Evolutionary conservation across 2,797 vertebrate species (phyloP), one percentile per base, ranked within the genome.

Genomic region (Schizothorax lantsangensis): DNA sequence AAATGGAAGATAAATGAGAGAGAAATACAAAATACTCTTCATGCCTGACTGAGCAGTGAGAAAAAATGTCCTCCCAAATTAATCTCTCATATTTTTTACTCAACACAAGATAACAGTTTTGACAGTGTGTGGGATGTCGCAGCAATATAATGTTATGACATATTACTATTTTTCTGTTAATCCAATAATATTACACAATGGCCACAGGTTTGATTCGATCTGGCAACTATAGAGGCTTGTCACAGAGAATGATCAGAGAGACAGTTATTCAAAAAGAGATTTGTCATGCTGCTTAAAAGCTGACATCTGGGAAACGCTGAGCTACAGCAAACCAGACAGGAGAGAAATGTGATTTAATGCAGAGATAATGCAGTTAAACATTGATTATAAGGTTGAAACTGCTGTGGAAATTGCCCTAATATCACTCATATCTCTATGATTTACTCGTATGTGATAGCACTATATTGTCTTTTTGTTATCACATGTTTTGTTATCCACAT

Each of bases 311-410:
- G 81, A 74, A 84, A 43, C 1, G 10, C 36, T 68, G 62, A 15
- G 19, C 4, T 23, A 15, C 17, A 43, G 77, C 40, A n/a, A 52
- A 33, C n/a, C 10, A 19, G 43, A 26, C 69, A 40, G 45, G 45
- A 80, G 57, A 74, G 54, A 45, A 84, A 33, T 49, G 40, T 77
- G 72, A 84, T 75, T 66, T 52, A 84, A 72, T 52, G 36, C 45
- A 45, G 33, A 81, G 62, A 72, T 80, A 64, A 81, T 30, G 23
- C 12, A 40, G 59, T 84, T 40, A 43, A 79, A 23, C 17, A 66
- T 38, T 62, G 59, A 79, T 59, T 62, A 47, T 49, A 38, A 73
- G 38, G 21, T 75, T 75, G 57, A 75, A 84, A 64, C 40, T 47
- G 19, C 72, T 47, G 17, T 62, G 38, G 11, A 26, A 57, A 43